Base-by-base conservation (phyloP, 30 jellyfish, hydroid and myxozoan genomes). In the Hydra vulgaris region DNA sequence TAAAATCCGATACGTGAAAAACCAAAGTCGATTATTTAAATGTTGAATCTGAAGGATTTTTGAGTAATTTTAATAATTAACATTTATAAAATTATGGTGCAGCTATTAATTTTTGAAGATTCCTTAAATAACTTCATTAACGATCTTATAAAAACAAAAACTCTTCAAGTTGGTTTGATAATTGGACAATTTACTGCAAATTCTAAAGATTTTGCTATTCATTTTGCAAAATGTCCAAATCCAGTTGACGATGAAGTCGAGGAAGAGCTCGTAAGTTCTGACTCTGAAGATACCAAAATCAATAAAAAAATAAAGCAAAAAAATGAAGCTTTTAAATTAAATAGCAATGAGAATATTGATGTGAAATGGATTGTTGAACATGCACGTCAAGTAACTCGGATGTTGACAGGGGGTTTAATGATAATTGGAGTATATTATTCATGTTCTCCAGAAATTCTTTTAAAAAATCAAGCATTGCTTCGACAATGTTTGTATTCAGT, bases 171-270 rank as follows among this genome's bases (percentile, higher is more conserved):
- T 27, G 85, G 85, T 23, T 53, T 78, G 54, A 78, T 78, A 15
- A 78, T 78, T 78, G 85, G 85, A 21, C 85, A 78, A 27, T 61
- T 78, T 22, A 8, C 74, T 17, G 71, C 56, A 18, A 21, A 61
- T 66, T n/a, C 12, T 7, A 92, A 81, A 66, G 98, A 92, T 74
- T 92, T 83, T 76, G 85, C 85, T 23, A 72, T 87, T 15, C 98
- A 88, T 73, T 40, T 87, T 26, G 95, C 96, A 53, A 84, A 88
- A 71, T 71, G 92, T 26, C 96, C 98, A 0, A 94, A 87, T 25
- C 98, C 96, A 26, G 98, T 87, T 22, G 98, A 92, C 53, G 92
- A 91, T 86, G 96, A 87, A 74, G 97, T 66, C 0, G 85, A 78
- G 54, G 67, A 52, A 80, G 87, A 79, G 84, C 52, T 8, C 17